phyloP scores from a whole-genome alignment of 2,797 vertebrate genomes.

The Falco naumanni region DNA sequence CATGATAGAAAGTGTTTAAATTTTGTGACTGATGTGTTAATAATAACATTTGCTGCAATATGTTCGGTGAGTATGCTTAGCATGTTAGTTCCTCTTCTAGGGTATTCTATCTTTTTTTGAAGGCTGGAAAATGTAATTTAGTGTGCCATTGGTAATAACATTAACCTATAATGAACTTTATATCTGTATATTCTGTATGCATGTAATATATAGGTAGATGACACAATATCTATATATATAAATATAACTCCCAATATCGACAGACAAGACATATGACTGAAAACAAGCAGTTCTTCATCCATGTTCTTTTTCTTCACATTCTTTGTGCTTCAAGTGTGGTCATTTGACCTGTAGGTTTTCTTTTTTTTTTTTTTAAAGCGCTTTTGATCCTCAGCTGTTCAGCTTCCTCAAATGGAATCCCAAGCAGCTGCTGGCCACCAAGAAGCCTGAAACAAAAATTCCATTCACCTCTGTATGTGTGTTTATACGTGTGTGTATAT shows the following conservation, averaged over 20 bases:
- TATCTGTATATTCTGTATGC: neutral
- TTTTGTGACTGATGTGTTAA: neutral
- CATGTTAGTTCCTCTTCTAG: neutral
- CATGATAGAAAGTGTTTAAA: neutral
- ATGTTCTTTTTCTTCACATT: neutral
- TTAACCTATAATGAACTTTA: neutral
- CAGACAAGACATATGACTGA: neutral
- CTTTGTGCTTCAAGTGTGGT: neutral
- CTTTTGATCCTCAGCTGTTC: neutral
- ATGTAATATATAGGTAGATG: neutral
- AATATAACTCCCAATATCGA: neutral
- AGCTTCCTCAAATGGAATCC: neutral
- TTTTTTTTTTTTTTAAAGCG: slow-evolving; percentile 24
- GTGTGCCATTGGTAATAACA: neutral
- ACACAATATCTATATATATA: neutral
- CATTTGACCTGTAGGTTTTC: neutral
- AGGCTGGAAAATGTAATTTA: neutral
- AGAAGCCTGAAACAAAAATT: neutral
- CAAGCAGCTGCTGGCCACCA: neutral
- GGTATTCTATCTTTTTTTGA: neutral
- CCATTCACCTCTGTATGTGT: neutral
- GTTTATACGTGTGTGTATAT: fast-evolving
- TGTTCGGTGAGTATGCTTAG: neutral
- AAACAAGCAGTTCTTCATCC: neutral
- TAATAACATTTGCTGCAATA: neutral